A percentile compares a stretch with the other conserved stretches of the same genome.
Evolutionary conservation across 2,113 vertebrate species (phyloP).

Genomic region (Diphyllodes magnificus): DNA sequence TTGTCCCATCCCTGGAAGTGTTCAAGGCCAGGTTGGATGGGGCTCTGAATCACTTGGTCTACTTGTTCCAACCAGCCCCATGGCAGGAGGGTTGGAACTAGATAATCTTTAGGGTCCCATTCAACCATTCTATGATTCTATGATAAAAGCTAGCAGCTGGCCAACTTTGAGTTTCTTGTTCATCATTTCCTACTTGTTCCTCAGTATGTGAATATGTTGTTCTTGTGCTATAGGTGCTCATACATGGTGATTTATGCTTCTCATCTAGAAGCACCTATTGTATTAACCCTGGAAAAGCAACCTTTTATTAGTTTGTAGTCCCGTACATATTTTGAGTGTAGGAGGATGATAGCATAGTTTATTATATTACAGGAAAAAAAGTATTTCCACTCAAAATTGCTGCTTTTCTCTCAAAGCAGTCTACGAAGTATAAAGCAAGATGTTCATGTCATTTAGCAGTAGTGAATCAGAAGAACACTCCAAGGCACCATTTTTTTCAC

Average conservation of each 20-base stretch:
- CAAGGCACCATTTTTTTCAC: conserved; percentile 43
- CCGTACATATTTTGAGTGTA: rapidly evolving
- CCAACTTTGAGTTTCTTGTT: background rate
- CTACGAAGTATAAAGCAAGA: background rate
- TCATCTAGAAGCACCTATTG: background rate
- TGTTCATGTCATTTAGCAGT: background rate
- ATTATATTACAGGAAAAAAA: background rate
- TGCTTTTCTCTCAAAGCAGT: background rate
- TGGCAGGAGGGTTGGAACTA: background rate
- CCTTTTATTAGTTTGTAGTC: background rate
- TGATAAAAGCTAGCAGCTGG: background rate
- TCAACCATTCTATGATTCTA: background rate
- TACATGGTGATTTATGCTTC: background rate
- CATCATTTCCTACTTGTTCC: background rate
- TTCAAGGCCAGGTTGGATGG: background rate
- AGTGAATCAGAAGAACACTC: background rate
- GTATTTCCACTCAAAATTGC: background rate
- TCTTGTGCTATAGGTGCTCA: background rate
- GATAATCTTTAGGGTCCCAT: background rate
- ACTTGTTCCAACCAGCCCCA: background rate
- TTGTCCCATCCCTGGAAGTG: background rate
- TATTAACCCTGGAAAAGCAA: background rate
- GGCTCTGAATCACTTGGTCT: background rate
- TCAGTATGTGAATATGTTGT: background rate
- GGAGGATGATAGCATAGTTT: background rate